A percentile compares a stretch with the other conserved stretches of the same genome.
These are phyloP conservation scores for Eubasilissa regina DNA, from an alignment of 1,140 invertebrate genomes.

Conservation along the genomic window DNA sequence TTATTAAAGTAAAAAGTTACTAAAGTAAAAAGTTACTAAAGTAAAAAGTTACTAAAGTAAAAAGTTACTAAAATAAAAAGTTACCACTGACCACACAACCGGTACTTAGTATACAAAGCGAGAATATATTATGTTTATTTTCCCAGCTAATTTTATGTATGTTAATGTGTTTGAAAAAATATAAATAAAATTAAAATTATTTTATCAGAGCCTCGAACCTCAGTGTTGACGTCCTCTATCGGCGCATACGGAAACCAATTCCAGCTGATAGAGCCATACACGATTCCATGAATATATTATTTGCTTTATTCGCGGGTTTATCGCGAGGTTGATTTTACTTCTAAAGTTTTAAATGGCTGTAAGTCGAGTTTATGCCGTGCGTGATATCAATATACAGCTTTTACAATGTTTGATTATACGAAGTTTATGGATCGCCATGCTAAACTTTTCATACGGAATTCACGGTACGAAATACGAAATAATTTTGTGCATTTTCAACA, in stretches of 20 bases:
- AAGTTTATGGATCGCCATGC: conserved; percentile 39
- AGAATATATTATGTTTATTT: no score
- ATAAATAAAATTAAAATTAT: background rate
- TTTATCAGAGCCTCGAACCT: conserved; percentile 5
- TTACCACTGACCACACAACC: no score
- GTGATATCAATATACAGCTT: conserved; percentile 55
- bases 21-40: no score
- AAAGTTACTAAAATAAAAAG: no score
- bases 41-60: no score
- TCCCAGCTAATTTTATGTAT: no score
- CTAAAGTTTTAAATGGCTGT: conserved; percentile 58
- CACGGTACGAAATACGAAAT: conserved; percentile 10
- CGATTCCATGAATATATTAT: conserved; percentile 58
- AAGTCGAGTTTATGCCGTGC: conserved; percentile 51
- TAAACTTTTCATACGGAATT: conserved; percentile 34
- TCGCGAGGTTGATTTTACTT: conserved; percentile 49
- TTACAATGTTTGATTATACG: conserved; percentile 54
- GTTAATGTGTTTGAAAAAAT: no score
- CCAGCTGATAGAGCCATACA: conserved; percentile 33
- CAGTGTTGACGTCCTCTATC: conserved; percentile 26
- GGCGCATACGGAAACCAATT: conserved; percentile 47
- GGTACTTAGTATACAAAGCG: no score
- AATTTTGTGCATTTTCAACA: conserved; percentile 13
- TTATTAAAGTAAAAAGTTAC: no score
- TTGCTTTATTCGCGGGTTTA: conserved; percentile 55